These are phyloP conservation scores for Zonotrichia leucophrys DNA, from an alignment of 2,113 vertebrate species.

Conservation along the genomic window DNA sequence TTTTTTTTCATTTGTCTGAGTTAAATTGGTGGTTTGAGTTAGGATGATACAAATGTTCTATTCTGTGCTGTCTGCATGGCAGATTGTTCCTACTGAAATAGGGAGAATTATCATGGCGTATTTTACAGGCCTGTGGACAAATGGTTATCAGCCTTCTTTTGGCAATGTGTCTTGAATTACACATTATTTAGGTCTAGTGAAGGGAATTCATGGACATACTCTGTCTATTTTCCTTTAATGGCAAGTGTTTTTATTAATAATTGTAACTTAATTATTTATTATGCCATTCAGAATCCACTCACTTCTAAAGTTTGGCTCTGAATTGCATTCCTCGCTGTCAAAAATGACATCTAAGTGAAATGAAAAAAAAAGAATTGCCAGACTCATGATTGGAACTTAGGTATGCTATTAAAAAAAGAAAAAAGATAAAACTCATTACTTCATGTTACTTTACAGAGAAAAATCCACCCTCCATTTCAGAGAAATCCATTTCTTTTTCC, in stretches of 20 bases:
- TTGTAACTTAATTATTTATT: background rate
- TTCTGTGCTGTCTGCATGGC: constrained; percentile 61
- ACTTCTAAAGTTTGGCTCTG: background rate
- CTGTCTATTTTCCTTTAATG: background rate
- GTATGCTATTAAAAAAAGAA: background rate
- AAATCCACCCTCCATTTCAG: background rate
- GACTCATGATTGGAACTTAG: background rate
- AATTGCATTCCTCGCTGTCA: background rate
- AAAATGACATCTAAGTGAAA: background rate
- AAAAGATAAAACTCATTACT: background rate
- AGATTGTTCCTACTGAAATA: constrained; percentile 17
- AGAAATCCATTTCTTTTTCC: background rate
- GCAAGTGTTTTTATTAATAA: background rate
- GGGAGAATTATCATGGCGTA: background rate
- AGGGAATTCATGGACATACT: background rate
- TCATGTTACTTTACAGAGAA: background rate
- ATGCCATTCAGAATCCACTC: background rate
- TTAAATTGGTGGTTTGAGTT: constrained; percentile 69
- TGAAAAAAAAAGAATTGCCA: background rate
- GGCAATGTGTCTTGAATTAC: background rate
- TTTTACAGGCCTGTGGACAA: background rate
- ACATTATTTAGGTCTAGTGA: background rate
- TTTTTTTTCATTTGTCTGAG: constrained; percentile 70
- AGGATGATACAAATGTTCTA: constrained; percentile 54
- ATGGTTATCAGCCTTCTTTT: background rate